Evolutionary conservation across 2,888 invertebrate species (phyloP), one percentile per base, ranked within the genome.

Genomic region (Lepidochrysops patricia): DNA sequence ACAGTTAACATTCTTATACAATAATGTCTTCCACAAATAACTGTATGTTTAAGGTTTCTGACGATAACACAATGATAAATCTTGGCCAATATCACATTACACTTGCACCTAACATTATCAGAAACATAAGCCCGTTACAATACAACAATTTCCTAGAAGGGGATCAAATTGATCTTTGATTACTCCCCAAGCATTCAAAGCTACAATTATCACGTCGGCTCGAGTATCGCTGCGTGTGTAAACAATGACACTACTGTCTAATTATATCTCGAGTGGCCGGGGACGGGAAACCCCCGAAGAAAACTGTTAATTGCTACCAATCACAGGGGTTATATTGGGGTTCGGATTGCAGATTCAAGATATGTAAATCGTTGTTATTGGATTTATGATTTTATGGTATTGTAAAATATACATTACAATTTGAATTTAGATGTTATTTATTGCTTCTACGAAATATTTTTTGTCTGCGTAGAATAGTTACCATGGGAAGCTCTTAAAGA

Each of bases 221-320:
- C 57, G 50, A 62, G 64, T 23, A 43, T 43, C 61, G 66, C 70
- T 69, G 71, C 78, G 76, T 79, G 77, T 64, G 62, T 67, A 64
- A 70, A 78, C 78, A 77, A 79, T 75, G 61, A 69, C 61, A 57
- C 66, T 60, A 60, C 29, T 23, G 19, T 43, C 12, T 23, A 43
- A 43, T 43, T 43, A 43, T 19, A 43, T 9, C 23, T 9, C 43
- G 23, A 43, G 23, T 19, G 43, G 19, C 9, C 19, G 43, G 43
- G 43, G 19, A 23, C 19, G 43, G 43, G 43, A 19, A 43, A 9
- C 43, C 19, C 12, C 19, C 19, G 19, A 43, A 43, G 43, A 43
- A 23, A 43, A 15, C 12, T 13, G 43, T 43, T 37, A 43, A 43
- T 43, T 43, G 43, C 43, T 19, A 43, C 19, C 43, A 43, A 43